These are phyloP conservation scores for Oryzias curvinotus DNA, from an alignment of 2,113 vertebrate genomes.

Conservation along the genomic window DNA sequence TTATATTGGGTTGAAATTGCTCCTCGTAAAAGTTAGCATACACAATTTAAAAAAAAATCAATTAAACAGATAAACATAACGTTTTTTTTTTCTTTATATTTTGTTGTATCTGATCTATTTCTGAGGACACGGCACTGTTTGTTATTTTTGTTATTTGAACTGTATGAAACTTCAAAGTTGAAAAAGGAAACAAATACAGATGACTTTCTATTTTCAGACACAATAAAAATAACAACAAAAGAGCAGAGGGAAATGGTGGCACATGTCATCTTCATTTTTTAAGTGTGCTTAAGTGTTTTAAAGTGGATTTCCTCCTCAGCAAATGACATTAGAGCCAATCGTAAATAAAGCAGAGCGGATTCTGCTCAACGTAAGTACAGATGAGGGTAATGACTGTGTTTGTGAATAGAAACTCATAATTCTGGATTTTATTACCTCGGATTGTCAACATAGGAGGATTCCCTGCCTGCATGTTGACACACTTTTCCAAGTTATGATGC, in stretches of 20 bases:
- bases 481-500: conserved; percentile 63
- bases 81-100: no score
- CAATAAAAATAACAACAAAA: conserved; percentile 45
- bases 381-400: conserved; percentile 43
- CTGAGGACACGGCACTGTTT: no score
- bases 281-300: conserved; percentile 46
- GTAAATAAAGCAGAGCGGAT: conserved; percentile 62
- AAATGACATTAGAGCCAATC: conserved; percentile 57
- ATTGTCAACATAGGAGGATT: conserved; percentile 64
- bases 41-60: no score
- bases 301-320: conserved; percentile 52
- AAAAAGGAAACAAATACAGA: no score
- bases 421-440: conserved; percentile 59
- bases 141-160: no score
- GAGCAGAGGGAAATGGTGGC: conserved; percentile 26
- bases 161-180: no score
- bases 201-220: not conserved
- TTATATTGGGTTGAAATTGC: no score
- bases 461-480: conserved; percentile 56
- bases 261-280: not conserved
- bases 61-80: no score
- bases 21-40: no score
- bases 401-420: conserved; percentile 52
- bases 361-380: conserved; percentile 52
- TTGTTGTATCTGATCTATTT: no score